Evolutionary conservation across 1,140 invertebrate species (phyloP).

Genomic region (Bombyx mandarina): DNA sequence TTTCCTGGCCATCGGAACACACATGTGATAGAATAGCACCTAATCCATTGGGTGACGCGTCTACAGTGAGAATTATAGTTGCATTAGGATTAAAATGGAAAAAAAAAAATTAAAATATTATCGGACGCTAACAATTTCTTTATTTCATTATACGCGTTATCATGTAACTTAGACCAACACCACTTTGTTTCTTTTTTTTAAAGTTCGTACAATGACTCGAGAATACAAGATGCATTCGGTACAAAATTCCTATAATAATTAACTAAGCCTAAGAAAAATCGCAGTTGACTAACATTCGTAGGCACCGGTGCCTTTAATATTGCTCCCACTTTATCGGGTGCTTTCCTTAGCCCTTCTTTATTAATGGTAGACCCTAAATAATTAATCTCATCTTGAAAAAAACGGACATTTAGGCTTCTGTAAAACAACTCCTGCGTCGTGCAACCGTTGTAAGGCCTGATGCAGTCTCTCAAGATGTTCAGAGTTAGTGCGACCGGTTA

Average conservation of each 20-base stretch:
- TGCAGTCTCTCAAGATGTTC: not conserved
- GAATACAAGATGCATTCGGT: conserved; percentile 1
- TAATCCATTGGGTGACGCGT: too few species aligned
- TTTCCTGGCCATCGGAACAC: too few species aligned
- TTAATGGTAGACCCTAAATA: conserved; percentile 7
- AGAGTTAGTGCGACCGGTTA: not conserved
- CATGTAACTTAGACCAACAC: too few species aligned
- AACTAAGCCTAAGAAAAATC: conserved; percentile 22
- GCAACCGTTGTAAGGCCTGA: not conserved
- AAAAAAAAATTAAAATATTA: too few species aligned
- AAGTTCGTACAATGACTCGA: too few species aligned
- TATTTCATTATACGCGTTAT: too few species aligned
- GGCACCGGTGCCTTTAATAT: conserved; percentile 15
- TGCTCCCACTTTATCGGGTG: conserved; percentile 16
- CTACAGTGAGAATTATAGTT: too few species aligned
- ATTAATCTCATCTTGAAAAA: not conserved
- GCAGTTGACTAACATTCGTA: conserved; percentile 15
- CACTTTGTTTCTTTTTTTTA: too few species aligned
- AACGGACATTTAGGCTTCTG: not conserved
- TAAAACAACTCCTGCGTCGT: not conserved
- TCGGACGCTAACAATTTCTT: too few species aligned
- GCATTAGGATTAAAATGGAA: too few species aligned
- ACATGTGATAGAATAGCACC: too few species aligned
- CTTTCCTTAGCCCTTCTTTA: conserved; percentile 17
- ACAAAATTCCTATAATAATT: conserved; percentile 49